Conservation (phyloP, 2,888 invertebrate genomes). For the Andrena minutula region DNA sequence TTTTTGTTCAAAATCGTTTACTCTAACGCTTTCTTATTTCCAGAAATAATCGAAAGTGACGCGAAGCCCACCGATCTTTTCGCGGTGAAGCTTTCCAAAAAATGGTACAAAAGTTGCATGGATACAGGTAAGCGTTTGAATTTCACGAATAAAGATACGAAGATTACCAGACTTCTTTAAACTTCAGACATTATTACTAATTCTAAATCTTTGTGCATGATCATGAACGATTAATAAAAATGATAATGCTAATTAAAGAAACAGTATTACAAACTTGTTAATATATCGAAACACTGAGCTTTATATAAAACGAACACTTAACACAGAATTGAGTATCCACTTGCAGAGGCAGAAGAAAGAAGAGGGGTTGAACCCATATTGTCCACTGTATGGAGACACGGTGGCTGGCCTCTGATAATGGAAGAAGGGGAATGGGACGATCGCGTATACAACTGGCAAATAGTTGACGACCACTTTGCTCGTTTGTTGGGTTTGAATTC, state of each 20-base stretch:
- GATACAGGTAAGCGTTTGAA: conserved; percentile 64
- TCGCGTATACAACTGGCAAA: conserved; percentile 70
- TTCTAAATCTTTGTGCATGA: too few species aligned
- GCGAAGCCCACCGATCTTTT: conserved; percentile 63
- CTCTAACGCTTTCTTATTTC: background rate
- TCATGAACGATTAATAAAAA: too few species aligned
- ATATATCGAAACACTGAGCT: too few species aligned
- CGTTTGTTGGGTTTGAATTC: conserved; percentile 40
- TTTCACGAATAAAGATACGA: background rate
- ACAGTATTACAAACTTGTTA: too few species aligned
- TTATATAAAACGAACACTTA: background rate
- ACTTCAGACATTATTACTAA: background rate
- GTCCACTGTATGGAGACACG: conserved; percentile 69
- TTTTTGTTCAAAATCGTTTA: background rate
- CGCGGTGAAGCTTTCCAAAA: conserved; percentile 72
- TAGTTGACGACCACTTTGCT: conserved; percentile 71
- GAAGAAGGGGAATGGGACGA: conserved; percentile 74
- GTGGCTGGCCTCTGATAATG: conserved; percentile 78
- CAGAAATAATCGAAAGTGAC: background rate
- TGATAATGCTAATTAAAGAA: too few species aligned
- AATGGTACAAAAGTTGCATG: conserved; percentile 74
- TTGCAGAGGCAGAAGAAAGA: conserved; percentile 62
- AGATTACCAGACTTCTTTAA: background rate
- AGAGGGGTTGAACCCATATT: conserved; percentile 69
- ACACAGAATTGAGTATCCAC: background rate